These are phyloP conservation scores for Aspidiotus destructor DNA, from an alignment of 2,888 invertebrate species.

Conservation along the genomic window DNA sequence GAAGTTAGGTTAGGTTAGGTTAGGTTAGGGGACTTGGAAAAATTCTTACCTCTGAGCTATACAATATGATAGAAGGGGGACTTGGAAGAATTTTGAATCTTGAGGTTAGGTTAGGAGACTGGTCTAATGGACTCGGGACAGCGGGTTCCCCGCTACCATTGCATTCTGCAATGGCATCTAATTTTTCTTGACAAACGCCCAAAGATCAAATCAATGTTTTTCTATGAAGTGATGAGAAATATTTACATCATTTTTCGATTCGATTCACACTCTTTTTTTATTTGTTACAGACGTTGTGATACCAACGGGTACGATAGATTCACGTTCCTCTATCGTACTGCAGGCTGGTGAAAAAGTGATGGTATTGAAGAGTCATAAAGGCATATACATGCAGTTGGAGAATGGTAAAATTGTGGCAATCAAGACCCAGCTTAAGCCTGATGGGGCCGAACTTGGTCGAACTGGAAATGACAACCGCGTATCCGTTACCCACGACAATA, in stretches of 20 bases:
- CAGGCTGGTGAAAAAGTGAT: constrained; percentile 91
- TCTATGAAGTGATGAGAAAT: not conserved
- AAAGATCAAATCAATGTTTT: not conserved
- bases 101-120: too few relatives aligned
- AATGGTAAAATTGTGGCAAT: constrained; percentile 93
- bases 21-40: too few relatives aligned
- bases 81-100: too few relatives aligned
- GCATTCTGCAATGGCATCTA: too few relatives aligned
- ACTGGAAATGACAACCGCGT: not conserved
- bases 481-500: not conserved
- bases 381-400: constrained; percentile 89
- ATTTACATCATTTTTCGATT: not conserved
- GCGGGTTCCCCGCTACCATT: too few relatives aligned
- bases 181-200: not conserved
- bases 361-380: constrained; percentile 88
- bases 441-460: constrained; percentile 32
- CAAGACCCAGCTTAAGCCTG: constrained; percentile 63
- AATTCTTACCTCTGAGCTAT: too few relatives aligned
- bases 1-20: too few relatives aligned
- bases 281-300: constrained; percentile 68
- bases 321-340: constrained; percentile 77
- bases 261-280: constrained; percentile 3
- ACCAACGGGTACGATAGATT: constrained; percentile 80
- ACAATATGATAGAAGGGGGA: too few relatives aligned
- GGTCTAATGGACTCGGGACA: too few relatives aligned